Evolutionary conservation across 2,888 invertebrate species (phyloP).

Genomic region (Rosalia funebris): DNA sequence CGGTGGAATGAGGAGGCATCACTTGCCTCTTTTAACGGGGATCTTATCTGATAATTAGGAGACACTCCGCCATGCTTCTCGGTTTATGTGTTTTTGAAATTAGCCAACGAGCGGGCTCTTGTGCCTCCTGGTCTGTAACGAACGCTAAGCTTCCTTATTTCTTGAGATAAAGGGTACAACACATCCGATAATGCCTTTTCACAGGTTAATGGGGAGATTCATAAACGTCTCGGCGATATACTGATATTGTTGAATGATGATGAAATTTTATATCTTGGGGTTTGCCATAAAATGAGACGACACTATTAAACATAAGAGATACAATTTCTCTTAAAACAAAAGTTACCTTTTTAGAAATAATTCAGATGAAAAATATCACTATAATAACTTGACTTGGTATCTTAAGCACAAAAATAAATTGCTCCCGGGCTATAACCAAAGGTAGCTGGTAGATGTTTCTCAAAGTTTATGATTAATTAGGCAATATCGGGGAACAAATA

Average conservation of each 20-base stretch:
- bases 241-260: slow-evolving; percentile 2
- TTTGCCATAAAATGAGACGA: too few species aligned
- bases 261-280: slow-evolving; percentile 1
- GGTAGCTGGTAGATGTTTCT: too few species aligned
- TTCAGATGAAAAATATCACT: too few species aligned
- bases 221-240: slow-evolving; percentile 3
- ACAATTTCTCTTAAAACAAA: too few species aligned
- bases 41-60: slow-evolving; percentile 59
- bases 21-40: slow-evolving; percentile 50
- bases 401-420: too few species aligned
- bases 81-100: slow-evolving; percentile 57
- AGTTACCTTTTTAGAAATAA: too few species aligned
- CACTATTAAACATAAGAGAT: too few species aligned
- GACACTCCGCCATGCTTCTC: slow-evolving; percentile 48
- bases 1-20: slow-evolving; percentile 51
- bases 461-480: too few species aligned
- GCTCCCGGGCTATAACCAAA: too few species aligned
- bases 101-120: slow-evolving; percentile 51
- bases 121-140: slow-evolving; percentile 43
- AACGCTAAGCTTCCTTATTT: slow-evolving; percentile 16
- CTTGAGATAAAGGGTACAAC: slow-evolving; percentile 34
- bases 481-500: too few species aligned
- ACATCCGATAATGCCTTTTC: slow-evolving; percentile 14
- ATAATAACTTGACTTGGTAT: too few species aligned
- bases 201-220: slow-evolving; percentile 22